These are phyloP conservation scores for Aethes cnicana DNA, from an alignment of 2,888 invertebrate genomes.

Conservation along the genomic window DNA sequence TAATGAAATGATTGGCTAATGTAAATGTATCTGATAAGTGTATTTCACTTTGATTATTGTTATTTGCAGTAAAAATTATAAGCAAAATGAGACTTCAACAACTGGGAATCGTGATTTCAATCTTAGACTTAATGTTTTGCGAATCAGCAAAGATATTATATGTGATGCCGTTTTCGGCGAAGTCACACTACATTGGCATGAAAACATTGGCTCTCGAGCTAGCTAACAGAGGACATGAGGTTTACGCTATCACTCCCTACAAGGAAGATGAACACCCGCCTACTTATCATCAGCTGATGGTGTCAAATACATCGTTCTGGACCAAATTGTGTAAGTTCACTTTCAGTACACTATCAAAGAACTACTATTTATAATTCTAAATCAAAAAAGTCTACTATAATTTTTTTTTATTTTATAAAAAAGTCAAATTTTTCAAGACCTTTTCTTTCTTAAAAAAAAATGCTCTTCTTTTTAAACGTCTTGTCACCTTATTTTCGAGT, in stretches of 20 bases:
- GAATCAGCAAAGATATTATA: slow-evolving; percentile 33
- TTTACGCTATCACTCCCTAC: slow-evolving; percentile 30
- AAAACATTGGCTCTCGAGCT: slow-evolving; percentile 31
- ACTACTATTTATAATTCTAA: too few relatives aligned
- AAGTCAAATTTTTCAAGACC: too few relatives aligned
- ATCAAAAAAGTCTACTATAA: too few relatives aligned
- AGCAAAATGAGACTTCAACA: slow-evolving; percentile 11
- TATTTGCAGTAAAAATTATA: slow-evolving; percentile 5
- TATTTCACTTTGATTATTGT: too few relatives aligned
- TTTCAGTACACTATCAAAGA: too few relatives aligned
- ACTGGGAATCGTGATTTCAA: neutral
- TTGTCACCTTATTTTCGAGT: too few relatives aligned
- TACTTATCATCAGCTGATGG: slow-evolving; percentile 30
- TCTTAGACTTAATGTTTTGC: neutral
- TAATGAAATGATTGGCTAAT: too few relatives aligned
- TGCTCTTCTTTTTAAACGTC: too few relatives aligned
- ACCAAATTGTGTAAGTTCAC: slow-evolving; percentile 30
- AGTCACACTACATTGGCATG: slow-evolving; percentile 33
- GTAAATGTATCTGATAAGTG: too few relatives aligned
- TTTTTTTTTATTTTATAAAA: too few relatives aligned
- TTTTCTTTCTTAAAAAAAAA: too few relatives aligned
- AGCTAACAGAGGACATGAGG: slow-evolving; percentile 33
- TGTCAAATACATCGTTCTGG: slow-evolving; percentile 22
- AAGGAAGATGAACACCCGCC: slow-evolving; percentile 26
- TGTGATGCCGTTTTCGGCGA: slow-evolving; percentile 32